Conservation (phyloP, 1,140 invertebrate species). For the Drosophila quadrilineata region DNA sequence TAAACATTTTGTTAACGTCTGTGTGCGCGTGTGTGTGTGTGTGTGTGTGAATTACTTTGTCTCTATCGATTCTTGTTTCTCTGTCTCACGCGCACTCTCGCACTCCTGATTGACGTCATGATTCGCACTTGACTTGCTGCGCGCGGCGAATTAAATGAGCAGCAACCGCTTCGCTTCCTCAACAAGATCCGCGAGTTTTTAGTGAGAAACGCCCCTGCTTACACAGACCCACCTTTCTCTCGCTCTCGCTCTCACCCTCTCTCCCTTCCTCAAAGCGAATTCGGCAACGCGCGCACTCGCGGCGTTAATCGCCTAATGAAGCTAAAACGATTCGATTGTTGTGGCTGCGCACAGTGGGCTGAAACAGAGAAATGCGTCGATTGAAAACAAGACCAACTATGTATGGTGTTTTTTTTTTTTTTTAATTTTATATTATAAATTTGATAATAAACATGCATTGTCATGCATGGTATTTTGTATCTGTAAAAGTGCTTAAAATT, state of each 20-base stretch:
- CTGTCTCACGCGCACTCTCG: neutral
- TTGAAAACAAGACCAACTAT: no score
- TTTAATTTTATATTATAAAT: neutral
- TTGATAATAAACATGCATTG: no score
- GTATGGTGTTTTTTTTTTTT: neutral
- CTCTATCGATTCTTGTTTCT: neutral
- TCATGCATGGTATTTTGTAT: no score
- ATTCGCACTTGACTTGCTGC: constrained; percentile 77
- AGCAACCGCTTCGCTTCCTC: constrained; percentile 3
- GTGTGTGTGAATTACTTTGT: neutral
- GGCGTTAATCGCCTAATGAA: constrained; percentile 72
- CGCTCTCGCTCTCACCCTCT: neutral
- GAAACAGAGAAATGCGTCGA: no score
- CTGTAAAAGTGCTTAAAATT: no score
- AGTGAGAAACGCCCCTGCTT: constrained; percentile 10
- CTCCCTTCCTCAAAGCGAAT: neutral
- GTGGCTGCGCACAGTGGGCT: constrained; percentile 22
- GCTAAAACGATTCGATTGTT: constrained; percentile 60
- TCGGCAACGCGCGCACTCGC: no score
- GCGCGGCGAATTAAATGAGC: constrained; percentile 59
- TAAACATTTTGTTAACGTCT: constrained; percentile 2
- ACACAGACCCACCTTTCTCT: neutral
- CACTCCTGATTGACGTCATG: constrained; percentile 63
- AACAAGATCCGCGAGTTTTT: neutral
- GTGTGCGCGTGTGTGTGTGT: neutral